These are phyloP conservation scores for Bombyx mandarina DNA, from an alignment of 1,140 invertebrate genomes.

Conservation along the genomic window DNA sequence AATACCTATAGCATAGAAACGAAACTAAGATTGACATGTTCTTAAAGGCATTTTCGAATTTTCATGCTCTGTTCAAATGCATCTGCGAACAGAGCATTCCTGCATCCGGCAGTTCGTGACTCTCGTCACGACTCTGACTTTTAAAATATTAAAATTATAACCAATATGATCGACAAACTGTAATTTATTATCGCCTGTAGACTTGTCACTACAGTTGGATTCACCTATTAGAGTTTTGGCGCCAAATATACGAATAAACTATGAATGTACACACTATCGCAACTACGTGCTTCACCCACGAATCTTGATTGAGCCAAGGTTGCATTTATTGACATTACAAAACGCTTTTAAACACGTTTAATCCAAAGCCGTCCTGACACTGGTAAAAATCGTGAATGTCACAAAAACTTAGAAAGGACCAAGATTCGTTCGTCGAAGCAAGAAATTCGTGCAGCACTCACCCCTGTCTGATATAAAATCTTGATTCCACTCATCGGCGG, in stretches of 20 bases:
- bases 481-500: constrained; percentile 49
- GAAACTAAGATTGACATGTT: no score
- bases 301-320: constrained; percentile 12
- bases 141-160: constrained; percentile 12
- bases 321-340: constrained; percentile 7
- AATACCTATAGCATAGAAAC: no score
- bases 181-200: neutral
- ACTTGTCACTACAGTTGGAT: neutral
- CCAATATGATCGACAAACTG: constrained; percentile 4
- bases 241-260: constrained; percentile 4
- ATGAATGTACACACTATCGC: no score
- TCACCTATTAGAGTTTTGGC: constrained; percentile 12
- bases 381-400: constrained; percentile 3
- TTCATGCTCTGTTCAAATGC: no score
- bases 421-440: neutral
- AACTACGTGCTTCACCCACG: no score
- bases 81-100: no score
- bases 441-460: constrained; percentile 30
- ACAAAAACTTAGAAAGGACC: constrained; percentile 5
- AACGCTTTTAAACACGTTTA: neutral
- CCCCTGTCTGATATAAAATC: constrained; percentile 60
- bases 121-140: constrained; percentile 10
- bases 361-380: constrained; percentile 9
- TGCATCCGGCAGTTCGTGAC: no score
- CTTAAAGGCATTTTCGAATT: no score